Base-by-base conservation (phyloP, 2,888 invertebrate species). In the Mythimna ferrago region DNA sequence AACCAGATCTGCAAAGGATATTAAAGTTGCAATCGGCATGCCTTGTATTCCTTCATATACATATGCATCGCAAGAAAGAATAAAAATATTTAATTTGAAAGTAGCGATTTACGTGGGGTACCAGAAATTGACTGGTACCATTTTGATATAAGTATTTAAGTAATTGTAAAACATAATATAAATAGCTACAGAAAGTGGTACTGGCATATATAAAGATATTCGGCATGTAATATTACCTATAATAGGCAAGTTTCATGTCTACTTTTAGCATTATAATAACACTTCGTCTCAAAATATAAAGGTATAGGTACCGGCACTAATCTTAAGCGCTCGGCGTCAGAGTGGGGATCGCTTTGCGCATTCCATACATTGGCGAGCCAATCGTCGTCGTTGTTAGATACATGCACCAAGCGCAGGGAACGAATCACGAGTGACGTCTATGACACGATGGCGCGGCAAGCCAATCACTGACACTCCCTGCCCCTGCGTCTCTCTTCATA, bases 141-240 rank as follows among this genome's bases (percentile, higher is more conserved):
- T 76, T 66, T 66, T 44, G 32, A 60, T 69, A 54, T 76, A 65
- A 70, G 11, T 66, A 71, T 77, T 71, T 79, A 66, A 79, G 81
- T 79, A 35, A 81, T 66, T 65, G 64, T 60, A 79, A 81, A 77
- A 79, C 54, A 44, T 66, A 60, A 78, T 65, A 66, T 75, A 81
- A 71, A 56, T 38, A 53, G 71, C 71, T 67, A 48, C 1, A 60
- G 6, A 44, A 67, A 71, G 38, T 57, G 10, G 14, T 71, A 54
- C 44, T 82, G 78, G 58, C 51, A 68, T 63, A 63, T 64, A 64
- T 65, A 60, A 7, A 71, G 48, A 77, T 54, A 53, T 32, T 69
- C 21, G 3, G 16, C n/a, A 51, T 60, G 41, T n/a, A 44, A 19
- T 56, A 53, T 26, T 61, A 56, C 14, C 3, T 38, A 38, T 62